These are phyloP conservation scores for Canis aureus DNA, from an alignment of 2,113 vertebrate genomes.

Conservation along the genomic window DNA sequence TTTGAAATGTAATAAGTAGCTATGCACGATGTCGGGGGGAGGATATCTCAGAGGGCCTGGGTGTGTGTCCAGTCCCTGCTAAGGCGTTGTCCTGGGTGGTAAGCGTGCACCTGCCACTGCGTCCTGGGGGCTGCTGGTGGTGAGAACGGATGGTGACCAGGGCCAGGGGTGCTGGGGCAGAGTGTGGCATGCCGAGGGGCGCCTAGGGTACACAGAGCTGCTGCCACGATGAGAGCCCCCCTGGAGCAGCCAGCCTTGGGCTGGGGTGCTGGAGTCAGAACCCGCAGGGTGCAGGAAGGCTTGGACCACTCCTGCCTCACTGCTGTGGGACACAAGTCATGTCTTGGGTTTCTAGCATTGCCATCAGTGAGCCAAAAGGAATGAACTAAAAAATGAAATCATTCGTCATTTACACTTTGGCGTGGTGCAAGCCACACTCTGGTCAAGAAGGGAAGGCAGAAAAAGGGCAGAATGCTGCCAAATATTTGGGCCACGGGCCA, in stretches of 20 bases:
- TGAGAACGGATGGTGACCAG: neutral
- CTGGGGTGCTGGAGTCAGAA: neutral
- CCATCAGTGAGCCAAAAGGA: neutral
- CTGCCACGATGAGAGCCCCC: neutral
- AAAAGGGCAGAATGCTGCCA: neutral
- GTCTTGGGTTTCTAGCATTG: neutral
- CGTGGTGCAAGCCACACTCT: neutral
- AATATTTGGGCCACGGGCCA: neutral
- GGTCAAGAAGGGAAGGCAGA: constrained; percentile 12
- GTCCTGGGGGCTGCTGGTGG: neutral
- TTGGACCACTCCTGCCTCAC: neutral
- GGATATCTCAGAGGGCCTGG: neutral
- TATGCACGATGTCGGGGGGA: neutral
- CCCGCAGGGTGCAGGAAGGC: neutral
- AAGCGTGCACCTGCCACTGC: neutral
- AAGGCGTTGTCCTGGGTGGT: neutral
- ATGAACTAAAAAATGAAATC: constrained; percentile 51
- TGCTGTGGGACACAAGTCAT: neutral
- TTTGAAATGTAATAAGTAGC: neutral
- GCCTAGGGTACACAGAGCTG: too few relatives aligned
- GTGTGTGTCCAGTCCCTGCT: neutral
- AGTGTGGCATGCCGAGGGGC: neutral
- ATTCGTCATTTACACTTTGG: constrained; percentile 27
- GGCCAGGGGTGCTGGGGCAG: neutral
- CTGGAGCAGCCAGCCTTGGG: fast-evolving